Percentiles rank a stretch among this genome's conserved stretches.
phyloP scores from a whole-genome alignment of 2,888 invertebrate genomes.

The Altica lythri region DNA sequence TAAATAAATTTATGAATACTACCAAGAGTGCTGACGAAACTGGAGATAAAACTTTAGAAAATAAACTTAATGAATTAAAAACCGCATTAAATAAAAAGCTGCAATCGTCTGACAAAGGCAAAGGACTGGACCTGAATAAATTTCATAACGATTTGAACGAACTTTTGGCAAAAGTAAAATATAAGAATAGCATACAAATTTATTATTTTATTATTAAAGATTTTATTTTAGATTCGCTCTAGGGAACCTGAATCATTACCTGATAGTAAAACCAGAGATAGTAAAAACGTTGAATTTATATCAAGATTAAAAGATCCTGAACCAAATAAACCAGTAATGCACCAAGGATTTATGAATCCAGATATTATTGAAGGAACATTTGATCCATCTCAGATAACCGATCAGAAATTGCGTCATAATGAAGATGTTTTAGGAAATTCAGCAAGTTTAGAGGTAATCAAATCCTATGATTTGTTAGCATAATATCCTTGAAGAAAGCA shows the following conservation, averaged over 20 bases:
- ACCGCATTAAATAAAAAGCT: too few species aligned
- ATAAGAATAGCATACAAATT: neutral
- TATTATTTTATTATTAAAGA: neutral
- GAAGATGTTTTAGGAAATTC: neutral
- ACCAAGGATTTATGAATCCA: conserved; percentile 23
- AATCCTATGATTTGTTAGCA: neutral
- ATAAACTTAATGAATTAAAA: too few species aligned
- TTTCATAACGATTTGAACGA: neutral
- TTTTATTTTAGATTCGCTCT: neutral
- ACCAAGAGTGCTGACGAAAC: too few species aligned
- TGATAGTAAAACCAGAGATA: neutral
- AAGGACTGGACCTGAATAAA: neutral
- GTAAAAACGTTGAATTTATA: neutral
- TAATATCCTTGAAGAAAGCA: neutral
- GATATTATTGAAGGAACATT: conserved; percentile 28
- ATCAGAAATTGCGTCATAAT: neutral
- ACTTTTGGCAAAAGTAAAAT: neutral
- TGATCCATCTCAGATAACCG: conserved; percentile 2
- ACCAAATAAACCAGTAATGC: conserved; percentile 12
- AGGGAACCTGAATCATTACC: neutral
- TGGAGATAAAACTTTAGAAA: too few species aligned
- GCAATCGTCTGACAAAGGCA: too few species aligned
- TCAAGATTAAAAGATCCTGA: conserved; percentile 8
- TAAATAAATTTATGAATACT: too few species aligned
- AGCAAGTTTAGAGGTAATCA: conserved; percentile 6